Evolutionary conservation across 2,113 vertebrate species (phyloP), one percentile per base, ranked within the genome.

Genomic region (Clarias magur): DNA sequence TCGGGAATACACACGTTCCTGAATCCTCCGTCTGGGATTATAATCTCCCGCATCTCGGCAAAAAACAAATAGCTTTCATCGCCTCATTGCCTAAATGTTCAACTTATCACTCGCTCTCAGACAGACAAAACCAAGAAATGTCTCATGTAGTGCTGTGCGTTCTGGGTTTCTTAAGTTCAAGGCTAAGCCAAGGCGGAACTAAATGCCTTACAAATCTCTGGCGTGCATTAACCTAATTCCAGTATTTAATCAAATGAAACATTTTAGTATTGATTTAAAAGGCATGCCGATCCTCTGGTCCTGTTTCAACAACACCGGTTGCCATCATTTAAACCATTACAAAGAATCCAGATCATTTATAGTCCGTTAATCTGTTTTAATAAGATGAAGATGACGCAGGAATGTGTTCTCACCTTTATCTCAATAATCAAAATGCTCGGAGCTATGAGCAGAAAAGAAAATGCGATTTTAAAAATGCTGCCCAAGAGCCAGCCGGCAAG

Each of bases 211-310:
- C 57, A 59, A 25, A 78, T 78, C n/a, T 68, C 62, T 17, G 57
- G 72, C 72, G 38, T 17, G 48, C 2, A 34, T 85, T 60, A 48
- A 62, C 63, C 84, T 25, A 78, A 65, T 85, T 75, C 48, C 48
- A 48, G 48, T 48, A 87, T 87, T 89, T 57, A 84, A 84, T 63
- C 30, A 48, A 80, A 76, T 67, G 67, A 80, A 89, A 75, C 34
- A 82, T 82, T 81, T 89, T 56, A n/a, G 7, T 5, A 34, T 60
- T 21, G 12, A 21, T 19, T 59, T 62, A 53, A 88, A 60, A 56
- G 56, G 48, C 63, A 67, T 34, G 70, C 42, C 60, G 82, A 13
- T 25, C 76, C 53, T 86, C n/a, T 23, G 79, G 21, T 38, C 5
- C 79, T 25, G 57, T 42, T 62, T 80, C 7, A 80, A 75, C 21